Evolutionary conservation across 2,888 invertebrate species (phyloP), one percentile per base, ranked within the genome.

Genomic region (Meandrusa payeni): DNA sequence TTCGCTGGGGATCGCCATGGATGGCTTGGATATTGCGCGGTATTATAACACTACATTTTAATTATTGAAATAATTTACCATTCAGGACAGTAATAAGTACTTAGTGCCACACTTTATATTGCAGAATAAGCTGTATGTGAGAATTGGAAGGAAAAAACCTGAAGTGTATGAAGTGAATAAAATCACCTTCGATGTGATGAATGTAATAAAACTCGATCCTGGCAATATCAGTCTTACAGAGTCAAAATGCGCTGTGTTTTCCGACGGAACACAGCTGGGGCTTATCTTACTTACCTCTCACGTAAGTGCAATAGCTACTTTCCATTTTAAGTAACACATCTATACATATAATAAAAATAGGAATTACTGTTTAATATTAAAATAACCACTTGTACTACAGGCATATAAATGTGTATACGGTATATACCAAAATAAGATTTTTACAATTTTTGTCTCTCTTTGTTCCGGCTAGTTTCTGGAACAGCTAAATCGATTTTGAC

Each of bases 11-110:
- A 96, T 64, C 90, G 91, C 32, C 90, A 89, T 54, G 95, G 95
- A 33, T 96, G 95, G 94, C 86, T 97, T 50, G 95, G 97, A 11
- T 95, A 91, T 86, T 95, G 95, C 70, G 93, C 93, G 76, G 96
- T 95, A 34, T 23, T 5, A 2, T 20, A 1, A 33, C 3, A 12
- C 6, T 4, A 20, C 20, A 6, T 9, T 10, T 3, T 2, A 19
- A 17, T 22, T 29, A 13, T 32, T 12, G 17, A 12, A 3, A 10
- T 3, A 5, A n/a, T 1, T 15, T 37, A 1, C n/a, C 20, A 2
- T 29, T n/a, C 17, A 32, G n/a, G n/a, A n/a, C 13, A 20, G 12
- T 27, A 17, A 69, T 57, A 15, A 3, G 15, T 15, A 15, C 15
- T 15, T 3, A 15, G n/a, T n/a, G n/a, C n/a, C n/a, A n/a, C n/a